These are phyloP conservation scores for Athene noctua DNA, from an alignment of 2,113 vertebrate species.

Conservation along the genomic window DNA sequence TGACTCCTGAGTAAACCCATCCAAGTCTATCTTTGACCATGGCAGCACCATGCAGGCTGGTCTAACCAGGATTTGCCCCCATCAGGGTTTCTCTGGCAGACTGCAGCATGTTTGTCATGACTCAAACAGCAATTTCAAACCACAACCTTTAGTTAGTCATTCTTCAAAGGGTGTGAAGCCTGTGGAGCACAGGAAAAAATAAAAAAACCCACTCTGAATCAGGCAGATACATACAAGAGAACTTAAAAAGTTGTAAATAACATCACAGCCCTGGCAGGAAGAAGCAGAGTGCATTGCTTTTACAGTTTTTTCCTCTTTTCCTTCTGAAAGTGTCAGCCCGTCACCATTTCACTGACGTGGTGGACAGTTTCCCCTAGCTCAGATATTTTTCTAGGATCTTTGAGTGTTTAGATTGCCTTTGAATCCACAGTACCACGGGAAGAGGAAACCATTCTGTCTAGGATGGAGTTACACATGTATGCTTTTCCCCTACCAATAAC, in stretches of 20 bases:
- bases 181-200: conserved; percentile 44
- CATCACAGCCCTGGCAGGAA: conserved; percentile 47
- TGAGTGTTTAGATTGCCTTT: conserved; percentile 38
- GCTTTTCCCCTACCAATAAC: not conserved
- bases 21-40: not conserved
- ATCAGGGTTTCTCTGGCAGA: not conserved
- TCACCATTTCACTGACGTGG: conserved; percentile 26
- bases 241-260: conserved; percentile 44
- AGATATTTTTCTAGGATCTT: conserved; percentile 44
- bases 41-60: not conserved
- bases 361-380: conserved; percentile 25
- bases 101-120: not conserved
- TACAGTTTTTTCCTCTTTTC: conserved; percentile 60
- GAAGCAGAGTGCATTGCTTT: conserved; percentile 47
- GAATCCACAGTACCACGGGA: conserved; percentile 6
- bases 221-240: not conserved
- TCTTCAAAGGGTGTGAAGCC: conserved; percentile 27
- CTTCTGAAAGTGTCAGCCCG: conserved; percentile 23
- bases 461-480: not conserved
- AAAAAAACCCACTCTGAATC: conserved; percentile 18
- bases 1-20: not conserved
- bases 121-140: not conserved
- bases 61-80: accelerated
- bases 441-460: conserved; percentile 47
- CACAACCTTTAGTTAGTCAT: not conserved